phyloP scores from a whole-genome alignment of 2,888 invertebrate species.

The Gonocerus acuteangulatus region DNA sequence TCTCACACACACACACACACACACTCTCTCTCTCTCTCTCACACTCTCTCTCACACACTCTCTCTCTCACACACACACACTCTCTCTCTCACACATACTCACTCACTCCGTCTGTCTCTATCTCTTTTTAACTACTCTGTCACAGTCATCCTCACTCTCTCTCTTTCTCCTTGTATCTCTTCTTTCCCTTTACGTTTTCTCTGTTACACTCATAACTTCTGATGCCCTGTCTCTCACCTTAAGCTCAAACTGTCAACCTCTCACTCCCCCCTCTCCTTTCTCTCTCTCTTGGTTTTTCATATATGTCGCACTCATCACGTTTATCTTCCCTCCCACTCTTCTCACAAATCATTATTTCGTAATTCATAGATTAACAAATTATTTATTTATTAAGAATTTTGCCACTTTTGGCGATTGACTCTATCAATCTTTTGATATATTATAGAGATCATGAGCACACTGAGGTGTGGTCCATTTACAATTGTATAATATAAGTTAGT shows the following conservation, averaged over 20 bases:
- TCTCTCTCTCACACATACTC: not conserved
- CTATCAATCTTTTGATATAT: too few relatives aligned
- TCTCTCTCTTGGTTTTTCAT: not conserved
- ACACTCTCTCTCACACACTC: not conserved
- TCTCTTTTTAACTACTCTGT: not conserved
- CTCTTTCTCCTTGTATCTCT: not conserved
- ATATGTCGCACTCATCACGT: not conserved
- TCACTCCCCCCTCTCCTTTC: not conserved
- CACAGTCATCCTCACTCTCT: not conserved
- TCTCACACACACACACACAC: not conserved
- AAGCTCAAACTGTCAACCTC: not conserved
- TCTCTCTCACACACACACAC: conserved; percentile 3
- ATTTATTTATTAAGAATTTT: too few relatives aligned
- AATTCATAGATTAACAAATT: too few relatives aligned
- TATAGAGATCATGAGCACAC: too few relatives aligned
- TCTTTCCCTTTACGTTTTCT: not conserved
- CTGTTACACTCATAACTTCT: not conserved
- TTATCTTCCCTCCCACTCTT: not conserved
- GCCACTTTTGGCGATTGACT: too few relatives aligned
- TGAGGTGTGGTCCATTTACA: too few relatives aligned
- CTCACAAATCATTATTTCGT: not conserved
- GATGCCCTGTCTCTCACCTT: not conserved
- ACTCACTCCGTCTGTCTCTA: not conserved
- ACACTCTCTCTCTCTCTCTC: not conserved
- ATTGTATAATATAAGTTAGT: too few relatives aligned